These are phyloP conservation scores for Ceratina calcarata DNA, from an alignment of 1,140 invertebrate species.

Conservation along the genomic window DNA sequence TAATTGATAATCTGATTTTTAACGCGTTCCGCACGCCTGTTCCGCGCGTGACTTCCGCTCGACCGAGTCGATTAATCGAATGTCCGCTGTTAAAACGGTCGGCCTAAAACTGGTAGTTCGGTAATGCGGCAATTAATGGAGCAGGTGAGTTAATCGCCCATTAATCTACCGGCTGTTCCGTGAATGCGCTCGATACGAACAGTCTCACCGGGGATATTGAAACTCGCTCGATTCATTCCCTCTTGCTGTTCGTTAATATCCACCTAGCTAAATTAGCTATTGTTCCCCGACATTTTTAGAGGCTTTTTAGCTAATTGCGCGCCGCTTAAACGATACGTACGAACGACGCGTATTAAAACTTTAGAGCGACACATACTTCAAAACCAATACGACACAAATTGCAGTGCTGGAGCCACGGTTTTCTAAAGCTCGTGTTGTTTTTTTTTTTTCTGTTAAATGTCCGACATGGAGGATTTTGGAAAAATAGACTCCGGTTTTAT, in stretches of 20 bases:
- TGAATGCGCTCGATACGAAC: neutral
- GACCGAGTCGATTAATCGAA: neutral
- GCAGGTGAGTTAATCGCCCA: neutral
- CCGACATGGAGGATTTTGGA: too few relatives aligned
- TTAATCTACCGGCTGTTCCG: neutral
- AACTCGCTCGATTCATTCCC: neutral
- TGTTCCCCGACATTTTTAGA: neutral
- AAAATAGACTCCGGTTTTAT: too few relatives aligned
- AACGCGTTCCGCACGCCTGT: neutral
- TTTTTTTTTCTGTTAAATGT: too few relatives aligned
- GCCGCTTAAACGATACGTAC: neutral
- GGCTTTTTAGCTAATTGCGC: constrained; percentile 35
- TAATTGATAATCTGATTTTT: constrained; percentile 1
- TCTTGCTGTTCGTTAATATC: neutral
- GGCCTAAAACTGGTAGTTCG: neutral
- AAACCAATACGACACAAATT: too few relatives aligned
- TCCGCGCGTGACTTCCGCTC: neutral
- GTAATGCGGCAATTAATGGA: neutral
- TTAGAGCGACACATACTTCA: too few relatives aligned
- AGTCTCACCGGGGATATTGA: neutral
- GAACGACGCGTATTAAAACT: neutral
- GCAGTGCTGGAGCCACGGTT: too few relatives aligned
- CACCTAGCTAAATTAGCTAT: neutral
- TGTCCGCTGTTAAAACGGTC: constrained; percentile 4
- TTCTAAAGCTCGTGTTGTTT: too few relatives aligned